A percentile compares a stretch with the other conserved stretches of the same genome.
These are phyloP conservation scores for Cyclophora albipunctata DNA, from an alignment of 2,888 invertebrate species.

Conservation along the genomic window DNA sequence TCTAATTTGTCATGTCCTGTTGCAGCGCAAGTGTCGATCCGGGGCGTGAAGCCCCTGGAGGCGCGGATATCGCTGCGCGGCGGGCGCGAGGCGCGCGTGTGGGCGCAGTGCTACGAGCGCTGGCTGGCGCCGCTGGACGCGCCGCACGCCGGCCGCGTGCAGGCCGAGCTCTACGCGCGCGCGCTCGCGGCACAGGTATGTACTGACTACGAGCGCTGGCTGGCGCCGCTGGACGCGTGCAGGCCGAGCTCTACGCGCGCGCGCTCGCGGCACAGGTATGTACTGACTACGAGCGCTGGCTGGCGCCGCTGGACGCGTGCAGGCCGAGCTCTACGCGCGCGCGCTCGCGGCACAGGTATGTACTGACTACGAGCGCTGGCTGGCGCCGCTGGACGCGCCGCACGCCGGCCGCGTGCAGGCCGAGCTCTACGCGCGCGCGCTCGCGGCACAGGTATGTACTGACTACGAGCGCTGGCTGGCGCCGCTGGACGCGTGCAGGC, in stretches of 20 bases:
- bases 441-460: no score
- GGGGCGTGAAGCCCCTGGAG: constrained; percentile 24
- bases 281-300: constrained; percentile 93
- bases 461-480: constrained; percentile 93
- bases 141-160: no score
- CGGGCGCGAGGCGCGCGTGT: constrained; percentile 77
- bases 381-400: constrained; percentile 70
- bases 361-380: constrained; percentile 93
- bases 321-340: no score
- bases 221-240: constrained; percentile 70
- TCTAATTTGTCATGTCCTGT: neutral
- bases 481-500: constrained; percentile 39
- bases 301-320: constrained; percentile 70
- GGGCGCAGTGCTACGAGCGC: constrained; percentile 93
- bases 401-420: no score
- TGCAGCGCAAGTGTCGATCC: constrained; percentile 25
- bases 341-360: no score
- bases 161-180: no score
- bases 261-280: no score
- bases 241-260: no score
- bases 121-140: constrained; percentile 81
- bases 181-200: no score
- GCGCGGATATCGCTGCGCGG: constrained; percentile 74
- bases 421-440: no score
- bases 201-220: constrained; percentile 93